Evolutionary conservation across 1,140 invertebrate species (phyloP), one percentile per base, ranked within the genome.

Genomic region (Asbolus verrucosus): DNA sequence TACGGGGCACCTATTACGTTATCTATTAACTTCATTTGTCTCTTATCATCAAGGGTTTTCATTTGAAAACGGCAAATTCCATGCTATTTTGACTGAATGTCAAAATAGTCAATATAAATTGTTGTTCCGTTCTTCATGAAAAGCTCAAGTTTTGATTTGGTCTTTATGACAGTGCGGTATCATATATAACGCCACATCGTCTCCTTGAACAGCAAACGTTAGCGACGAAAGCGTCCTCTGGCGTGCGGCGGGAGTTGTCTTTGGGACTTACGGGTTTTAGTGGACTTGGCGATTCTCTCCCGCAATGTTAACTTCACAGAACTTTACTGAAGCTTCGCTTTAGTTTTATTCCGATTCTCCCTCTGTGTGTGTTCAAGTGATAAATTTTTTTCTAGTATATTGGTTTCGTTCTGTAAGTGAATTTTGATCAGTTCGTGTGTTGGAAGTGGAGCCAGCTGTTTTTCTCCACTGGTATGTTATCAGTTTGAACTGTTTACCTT

Each of bases 401-500:
- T 27, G 3, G 46, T 54, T 54, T 27, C 18, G 19, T 36, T 36
- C 11, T 36, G 33, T 36, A 36, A 36, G 33, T 50, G 18, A 50
- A 50, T 43, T 43, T 43, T 43, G 43, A 50, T 50, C 8, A 50
- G 16, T 50, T 24, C 19, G 18, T 8, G 43, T 27, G n/a, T 6
- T 50, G 8, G 39, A 27, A 13, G 27, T 11, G 33, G 5, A 36
- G 33, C 21, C 46, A 54, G 21, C 46, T 54, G 46, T 54, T 54
- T 54, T 54, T 14, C 46, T 54, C 46, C 2, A 11, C 21, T 54
- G 46, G 46, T 54, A 54, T 54, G 46, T 54, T 54, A 54, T 54
- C 46, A 54, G 46, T 54, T 54, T n/a, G n/a, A 54, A 43, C 1
- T 54, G 21, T 54, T 54, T 54, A 54, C 46, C 46, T 54, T 54